Conservation (phyloP, 2,113 vertebrate species). For the Beaufortia kweichowensis region DNA sequence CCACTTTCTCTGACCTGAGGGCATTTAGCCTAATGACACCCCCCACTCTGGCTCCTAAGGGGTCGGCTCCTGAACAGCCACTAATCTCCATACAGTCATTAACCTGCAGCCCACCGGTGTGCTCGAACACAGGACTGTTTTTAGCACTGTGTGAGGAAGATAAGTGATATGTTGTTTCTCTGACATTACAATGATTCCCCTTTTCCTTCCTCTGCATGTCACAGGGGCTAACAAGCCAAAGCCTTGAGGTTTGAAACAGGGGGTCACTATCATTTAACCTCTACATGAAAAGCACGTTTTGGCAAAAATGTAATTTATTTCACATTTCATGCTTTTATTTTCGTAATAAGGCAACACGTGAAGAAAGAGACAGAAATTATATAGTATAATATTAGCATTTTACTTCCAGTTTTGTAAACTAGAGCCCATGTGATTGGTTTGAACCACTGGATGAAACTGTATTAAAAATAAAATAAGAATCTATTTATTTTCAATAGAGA, state of each 20-base stretch:
- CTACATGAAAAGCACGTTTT: slow-evolving; percentile 5
- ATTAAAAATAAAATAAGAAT: too few species aligned
- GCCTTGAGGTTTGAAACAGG: slow-evolving; percentile 23
- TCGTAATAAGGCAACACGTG: too few species aligned
- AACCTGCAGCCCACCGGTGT: slow-evolving; percentile 64
- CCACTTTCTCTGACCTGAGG: slow-evolving; percentile 48
- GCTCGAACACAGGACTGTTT: slow-evolving; percentile 37
- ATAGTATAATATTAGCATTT: not conserved
- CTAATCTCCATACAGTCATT: slow-evolving; percentile 75
- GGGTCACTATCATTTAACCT: slow-evolving; percentile 33
- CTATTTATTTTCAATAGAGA: too few species aligned
- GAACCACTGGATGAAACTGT: not conserved
- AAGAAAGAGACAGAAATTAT: too few species aligned
- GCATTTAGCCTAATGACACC: slow-evolving; percentile 67
- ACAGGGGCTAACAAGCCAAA: slow-evolving; percentile 64
- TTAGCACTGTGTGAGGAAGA: slow-evolving; percentile 32
- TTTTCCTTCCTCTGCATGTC: slow-evolving; percentile 62
- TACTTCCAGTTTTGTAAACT: not conserved
- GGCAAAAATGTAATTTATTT: too few species aligned
- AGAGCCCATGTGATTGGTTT: not conserved
- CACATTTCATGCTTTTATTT: slow-evolving; percentile 15
- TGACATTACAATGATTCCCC: slow-evolving; percentile 70
- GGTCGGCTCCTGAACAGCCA: slow-evolving; percentile 63
- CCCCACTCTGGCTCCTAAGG: slow-evolving; percentile 56
- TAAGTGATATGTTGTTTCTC: slow-evolving; percentile 65